phyloP scores from a whole-genome alignment of 2,113 vertebrate genomes.

The Neodon shergylaensis region DNA sequence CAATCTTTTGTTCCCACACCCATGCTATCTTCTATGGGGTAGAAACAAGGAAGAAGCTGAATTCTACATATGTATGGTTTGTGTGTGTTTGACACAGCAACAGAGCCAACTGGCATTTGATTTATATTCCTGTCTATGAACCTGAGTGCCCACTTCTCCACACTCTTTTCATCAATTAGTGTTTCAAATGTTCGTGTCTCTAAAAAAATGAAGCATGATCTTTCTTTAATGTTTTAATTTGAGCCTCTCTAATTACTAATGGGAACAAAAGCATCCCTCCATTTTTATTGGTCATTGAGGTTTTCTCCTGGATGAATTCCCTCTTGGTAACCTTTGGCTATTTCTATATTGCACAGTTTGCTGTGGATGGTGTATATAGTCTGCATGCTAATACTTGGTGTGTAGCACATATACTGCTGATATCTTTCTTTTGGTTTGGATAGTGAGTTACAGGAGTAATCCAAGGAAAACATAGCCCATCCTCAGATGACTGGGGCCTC shows the following conservation, averaged over 20 bases:
- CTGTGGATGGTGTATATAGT: background rate
- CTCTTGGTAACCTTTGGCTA: slow-evolving; percentile 20
- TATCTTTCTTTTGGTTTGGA: background rate
- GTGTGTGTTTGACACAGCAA: background rate
- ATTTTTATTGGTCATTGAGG: background rate
- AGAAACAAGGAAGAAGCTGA: background rate
- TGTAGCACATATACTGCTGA: background rate
- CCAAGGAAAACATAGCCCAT: background rate
- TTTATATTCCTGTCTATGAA: slow-evolving; percentile 28
- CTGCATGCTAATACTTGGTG: background rate
- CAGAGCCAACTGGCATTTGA: background rate
- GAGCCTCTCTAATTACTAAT: slow-evolving; percentile 50
- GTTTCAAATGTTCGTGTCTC: slow-evolving; percentile 35
- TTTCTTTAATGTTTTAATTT: slow-evolving; percentile 43
- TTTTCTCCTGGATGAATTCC: slow-evolving; percentile 42
- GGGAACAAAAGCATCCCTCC: slow-evolving; percentile 32
- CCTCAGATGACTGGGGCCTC: background rate
- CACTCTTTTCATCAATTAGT: background rate
- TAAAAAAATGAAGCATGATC: slow-evolving; percentile 29
- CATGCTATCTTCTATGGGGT: background rate
- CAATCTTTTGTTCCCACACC: background rate
- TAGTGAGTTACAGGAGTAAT: slow-evolving; percentile 6
- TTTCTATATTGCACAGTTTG: slow-evolving; percentile 33
- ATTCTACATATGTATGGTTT: background rate
- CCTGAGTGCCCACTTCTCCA: background rate